A percentile compares a stretch with the other conserved stretches of the same genome.
These are phyloP conservation scores for Byasa hedistus DNA, from an alignment of 2,888 invertebrate species.

Conservation along the genomic window DNA sequence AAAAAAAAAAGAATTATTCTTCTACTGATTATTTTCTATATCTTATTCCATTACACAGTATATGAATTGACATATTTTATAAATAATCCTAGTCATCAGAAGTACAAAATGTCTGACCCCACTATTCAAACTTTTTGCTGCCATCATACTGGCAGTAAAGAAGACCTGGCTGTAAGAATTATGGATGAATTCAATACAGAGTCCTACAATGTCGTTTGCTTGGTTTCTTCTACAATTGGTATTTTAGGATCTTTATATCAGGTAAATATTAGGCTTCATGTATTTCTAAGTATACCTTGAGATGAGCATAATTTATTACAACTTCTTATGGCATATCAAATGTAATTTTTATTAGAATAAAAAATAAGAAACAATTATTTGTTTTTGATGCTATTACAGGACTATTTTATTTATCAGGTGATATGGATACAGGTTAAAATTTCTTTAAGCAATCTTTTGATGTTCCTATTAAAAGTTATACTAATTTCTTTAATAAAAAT, in stretches of 20 bases:
- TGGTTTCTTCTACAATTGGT: constrained; percentile 86
- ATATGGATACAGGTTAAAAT: background rate
- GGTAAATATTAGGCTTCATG: constrained; percentile 64
- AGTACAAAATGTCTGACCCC: constrained; percentile 84
- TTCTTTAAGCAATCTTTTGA: too few species aligned
- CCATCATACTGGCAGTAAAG: constrained; percentile 82
- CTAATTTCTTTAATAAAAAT: too few species aligned
- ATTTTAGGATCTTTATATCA: constrained; percentile 88
- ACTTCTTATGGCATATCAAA: background rate
- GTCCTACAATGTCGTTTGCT: constrained; percentile 86
- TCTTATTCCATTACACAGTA: too few species aligned
- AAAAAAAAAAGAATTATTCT: too few species aligned
- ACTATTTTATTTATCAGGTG: background rate
- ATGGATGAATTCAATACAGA: constrained; percentile 87
- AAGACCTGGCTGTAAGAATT: constrained; percentile 82
- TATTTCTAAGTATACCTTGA: background rate
- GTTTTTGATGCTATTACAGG: background rate
- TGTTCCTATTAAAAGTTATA: too few species aligned
- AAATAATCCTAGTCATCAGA: constrained; percentile 3
- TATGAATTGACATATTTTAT: background rate
- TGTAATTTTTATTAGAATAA: background rate
- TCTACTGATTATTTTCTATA: too few species aligned
- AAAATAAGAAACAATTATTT: background rate
- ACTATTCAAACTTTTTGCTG: constrained; percentile 92
- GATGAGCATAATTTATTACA: background rate